Evolutionary conservation across 2,888 invertebrate genomes (phyloP), one percentile per base, ranked within the genome.

Genomic region (Zonitis immaculata): DNA sequence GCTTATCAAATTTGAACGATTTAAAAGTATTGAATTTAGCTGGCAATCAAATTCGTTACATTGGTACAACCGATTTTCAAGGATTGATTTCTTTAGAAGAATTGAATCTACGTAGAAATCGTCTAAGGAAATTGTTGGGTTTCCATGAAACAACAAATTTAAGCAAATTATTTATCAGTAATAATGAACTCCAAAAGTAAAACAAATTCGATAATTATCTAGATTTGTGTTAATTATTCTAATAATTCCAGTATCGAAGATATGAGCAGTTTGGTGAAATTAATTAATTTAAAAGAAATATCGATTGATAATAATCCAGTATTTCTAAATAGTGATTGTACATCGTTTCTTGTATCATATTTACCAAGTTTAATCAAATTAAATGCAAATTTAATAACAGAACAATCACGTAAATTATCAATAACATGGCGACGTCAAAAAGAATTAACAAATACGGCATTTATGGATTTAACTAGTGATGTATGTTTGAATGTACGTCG

Each of bases 11-110:
- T 66, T 81, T 93, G 57, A 79, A 78, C 47, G 88, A 91, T 64
- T 77, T 96, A 47, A 91, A 95, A 76, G 94, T 95, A 11, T 80
- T 96, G 45, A 96, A 96, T 78, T 80, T 95, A 66, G 95, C 95
- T 44, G 95, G 95, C 20, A 96, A 96, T 78, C 89, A 89, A 72
- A 87, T 96, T 49, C 83, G 86, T 62, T 82, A 80, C 62, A 85
- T 95, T 49, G 87, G 88, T 43, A 81, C 80, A 56, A 82, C 85
- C 53, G 92, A 94, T 70, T 83, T 95, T 51, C 81, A 83, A 59
- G 94, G 93, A 0, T 77, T 96, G 55, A 77, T 80, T 22, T 85
- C 88, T 2, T 76, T 96, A 32, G 86, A 89, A 59, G 95, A 96
- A 72, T 77, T 96, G 47, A 96, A 96, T 77, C 78, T 96, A 32